phyloP scores from a whole-genome alignment of 30 jellyfish, hydroid and myxozoan genomes.

The Nemopilema nomurai region DNA sequence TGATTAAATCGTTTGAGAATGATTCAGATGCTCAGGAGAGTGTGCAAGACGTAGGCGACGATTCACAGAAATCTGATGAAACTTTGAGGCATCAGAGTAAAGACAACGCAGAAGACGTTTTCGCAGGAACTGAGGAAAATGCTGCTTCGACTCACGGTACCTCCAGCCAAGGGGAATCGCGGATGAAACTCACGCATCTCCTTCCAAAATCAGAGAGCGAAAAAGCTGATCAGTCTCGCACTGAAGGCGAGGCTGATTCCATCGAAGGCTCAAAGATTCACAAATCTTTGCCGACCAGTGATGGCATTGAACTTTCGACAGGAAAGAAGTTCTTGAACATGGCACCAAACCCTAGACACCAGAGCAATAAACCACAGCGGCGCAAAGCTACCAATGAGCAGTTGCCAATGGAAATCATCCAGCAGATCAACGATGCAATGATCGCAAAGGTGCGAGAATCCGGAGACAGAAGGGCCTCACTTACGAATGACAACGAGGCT shows the following conservation, averaged over 20 bases:
- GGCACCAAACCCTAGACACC: not conserved
- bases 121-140: conserved; percentile 45
- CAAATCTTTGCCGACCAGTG: not conserved
- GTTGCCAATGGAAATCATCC: conserved; percentile 37
- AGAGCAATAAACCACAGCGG: not conserved
- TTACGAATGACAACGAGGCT: not conserved
- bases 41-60: not conserved
- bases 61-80: not conserved
- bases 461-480: conserved; percentile 43
- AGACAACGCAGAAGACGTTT: conserved; percentile 13
- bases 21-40: conserved; percentile 20
- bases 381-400: conserved; percentile 28
- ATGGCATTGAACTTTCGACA: conserved; percentile 1
- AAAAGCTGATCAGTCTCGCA: not conserved
- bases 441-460: conserved; percentile 41
- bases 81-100: not conserved
- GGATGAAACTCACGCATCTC: conserved; percentile 17
- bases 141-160: not conserved
- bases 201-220: not conserved
- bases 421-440: conserved; percentile 58
- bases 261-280: not conserved
- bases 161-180: conserved; percentile 1
- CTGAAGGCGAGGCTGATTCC: no score
- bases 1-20: conserved; percentile 53
- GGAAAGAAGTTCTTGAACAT: not conserved